Percentiles rank a stretch among this genome's conserved stretches.
Conservation (phyloP, 2,888 invertebrate species). For the Polylopha cassiicola region DNA sequence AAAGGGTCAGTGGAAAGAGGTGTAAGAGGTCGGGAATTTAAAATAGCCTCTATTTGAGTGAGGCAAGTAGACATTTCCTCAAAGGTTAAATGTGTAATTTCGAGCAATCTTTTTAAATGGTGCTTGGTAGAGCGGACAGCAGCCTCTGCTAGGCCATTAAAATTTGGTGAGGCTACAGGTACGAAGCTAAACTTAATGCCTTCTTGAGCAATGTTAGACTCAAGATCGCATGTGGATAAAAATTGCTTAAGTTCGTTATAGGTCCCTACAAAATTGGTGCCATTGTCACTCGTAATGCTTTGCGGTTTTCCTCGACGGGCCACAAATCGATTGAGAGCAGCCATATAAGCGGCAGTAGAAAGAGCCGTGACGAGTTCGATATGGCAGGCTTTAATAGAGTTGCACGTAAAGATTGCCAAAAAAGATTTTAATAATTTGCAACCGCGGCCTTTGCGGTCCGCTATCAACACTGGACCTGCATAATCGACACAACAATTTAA, state of each 20-base stretch:
- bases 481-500: conserved; percentile 17
- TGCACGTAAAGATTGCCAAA: conserved; percentile 25
- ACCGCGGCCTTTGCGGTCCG: conserved; percentile 25
- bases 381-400: conserved; percentile 22
- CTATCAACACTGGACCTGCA: conserved; percentile 26
- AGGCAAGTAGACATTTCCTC: too few relatives aligned
- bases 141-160: conserved; percentile 22
- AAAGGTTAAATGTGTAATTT: conserved; percentile 13
- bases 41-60: conserved; percentile 24
- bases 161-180: conserved; percentile 23
- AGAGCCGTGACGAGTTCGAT: conserved; percentile 27
- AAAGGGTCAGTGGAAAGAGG: conserved; percentile 21
- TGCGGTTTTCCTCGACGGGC: conserved; percentile 17
- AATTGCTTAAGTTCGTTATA: conserved; percentile 9
- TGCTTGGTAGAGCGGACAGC: conserved; percentile 22
- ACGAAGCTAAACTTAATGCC: conserved; percentile 25
- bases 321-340: conserved; percentile 23
- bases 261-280: conserved; percentile 19
- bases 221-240: too few relatives aligned
- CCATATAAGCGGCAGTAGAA: conserved; percentile 25
- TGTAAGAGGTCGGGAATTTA: conserved; percentile 24
- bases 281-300: conserved; percentile 14
- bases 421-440: conserved; percentile 24
- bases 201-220: conserved; percentile 15
- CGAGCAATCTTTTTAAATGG: conserved; percentile 17